Evolutionary conservation across 2,888 invertebrate species (phyloP).

Genomic region (Plebejus melissa): DNA sequence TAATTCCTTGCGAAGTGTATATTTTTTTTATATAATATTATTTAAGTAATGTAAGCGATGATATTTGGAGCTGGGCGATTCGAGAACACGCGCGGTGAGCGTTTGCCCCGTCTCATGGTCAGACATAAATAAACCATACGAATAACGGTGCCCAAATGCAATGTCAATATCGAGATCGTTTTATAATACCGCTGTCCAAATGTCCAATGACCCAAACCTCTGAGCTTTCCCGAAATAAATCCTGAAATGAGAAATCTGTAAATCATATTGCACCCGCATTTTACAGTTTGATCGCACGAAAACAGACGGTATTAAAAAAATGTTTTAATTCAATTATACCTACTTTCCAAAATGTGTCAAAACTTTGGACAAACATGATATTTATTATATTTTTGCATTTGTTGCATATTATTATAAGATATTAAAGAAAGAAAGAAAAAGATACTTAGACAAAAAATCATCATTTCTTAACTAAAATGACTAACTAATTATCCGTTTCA

Average conservation of each 20-base stretch:
- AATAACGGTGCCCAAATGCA: conserved; percentile 46
- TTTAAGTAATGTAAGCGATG: conserved; percentile 34
- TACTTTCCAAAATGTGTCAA: too few relatives aligned
- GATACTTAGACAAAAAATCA: not conserved
- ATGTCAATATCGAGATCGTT: conserved; percentile 55
- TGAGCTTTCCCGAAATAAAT: not conserved
- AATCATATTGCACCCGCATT: not conserved
- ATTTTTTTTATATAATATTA: conserved; percentile 6
- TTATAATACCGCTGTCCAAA: not conserved
- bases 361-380: too few relatives aligned
- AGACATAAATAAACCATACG: conserved; percentile 61
- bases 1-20: not conserved
- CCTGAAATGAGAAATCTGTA: not conserved
- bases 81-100: conserved; percentile 52
- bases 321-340: too few relatives aligned
- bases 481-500: not conserved
- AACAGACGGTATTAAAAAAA: too few relatives aligned
- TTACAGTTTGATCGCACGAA: not conserved
- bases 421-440: not conserved
- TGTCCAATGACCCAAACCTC: not conserved
- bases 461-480: not conserved
- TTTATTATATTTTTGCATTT: too few relatives aligned
- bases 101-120: conserved; percentile 61
- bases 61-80: conserved; percentile 49
- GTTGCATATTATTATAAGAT: not conserved